Percentiles rank a stretch among this genome's conserved stretches.
Conservation (phyloP, 2,888 invertebrate species). For the Brenthis ino region DNA sequence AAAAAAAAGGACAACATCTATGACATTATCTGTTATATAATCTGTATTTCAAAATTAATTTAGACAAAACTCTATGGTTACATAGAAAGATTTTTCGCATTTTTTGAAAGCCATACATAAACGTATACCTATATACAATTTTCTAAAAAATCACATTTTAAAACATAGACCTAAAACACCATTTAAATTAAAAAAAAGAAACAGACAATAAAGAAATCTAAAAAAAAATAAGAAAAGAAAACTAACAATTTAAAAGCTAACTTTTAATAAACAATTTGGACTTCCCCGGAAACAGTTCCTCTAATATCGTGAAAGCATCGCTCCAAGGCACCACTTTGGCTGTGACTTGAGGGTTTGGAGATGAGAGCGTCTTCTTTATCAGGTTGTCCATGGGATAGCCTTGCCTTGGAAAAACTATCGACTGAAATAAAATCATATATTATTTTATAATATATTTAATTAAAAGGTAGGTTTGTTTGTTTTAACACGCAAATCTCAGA, state of each 20-base stretch:
- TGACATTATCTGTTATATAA: too few relatives aligned
- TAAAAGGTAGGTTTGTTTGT: too few relatives aligned
- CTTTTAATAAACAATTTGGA: not conserved
- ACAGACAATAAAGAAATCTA: not conserved
- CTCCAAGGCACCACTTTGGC: constrained; percentile 69
- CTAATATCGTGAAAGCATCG: constrained; percentile 55
- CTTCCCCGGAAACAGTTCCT: constrained; percentile 56
- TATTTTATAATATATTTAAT: too few relatives aligned
- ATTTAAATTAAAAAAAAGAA: not conserved
- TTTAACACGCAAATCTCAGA: too few relatives aligned
- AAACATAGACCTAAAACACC: not conserved
- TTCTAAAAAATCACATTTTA: too few relatives aligned
- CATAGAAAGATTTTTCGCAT: too few relatives aligned
- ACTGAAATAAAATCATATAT: constrained; percentile 48
- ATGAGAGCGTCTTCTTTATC: constrained; percentile 56
- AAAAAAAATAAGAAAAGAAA: not conserved
- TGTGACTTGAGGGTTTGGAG: constrained; percentile 52
- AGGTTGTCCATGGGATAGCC: constrained; percentile 66
- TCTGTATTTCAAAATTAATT: too few relatives aligned
- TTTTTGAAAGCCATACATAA: too few relatives aligned
- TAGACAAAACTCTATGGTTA: too few relatives aligned
- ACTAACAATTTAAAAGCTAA: not conserved
- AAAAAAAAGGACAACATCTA: too few relatives aligned
- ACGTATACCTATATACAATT: too few relatives aligned
- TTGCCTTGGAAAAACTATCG: constrained; percentile 65